Evolutionary conservation across 2,113 vertebrate genomes (phyloP).

Genomic region (Barbus barbus): DNA sequence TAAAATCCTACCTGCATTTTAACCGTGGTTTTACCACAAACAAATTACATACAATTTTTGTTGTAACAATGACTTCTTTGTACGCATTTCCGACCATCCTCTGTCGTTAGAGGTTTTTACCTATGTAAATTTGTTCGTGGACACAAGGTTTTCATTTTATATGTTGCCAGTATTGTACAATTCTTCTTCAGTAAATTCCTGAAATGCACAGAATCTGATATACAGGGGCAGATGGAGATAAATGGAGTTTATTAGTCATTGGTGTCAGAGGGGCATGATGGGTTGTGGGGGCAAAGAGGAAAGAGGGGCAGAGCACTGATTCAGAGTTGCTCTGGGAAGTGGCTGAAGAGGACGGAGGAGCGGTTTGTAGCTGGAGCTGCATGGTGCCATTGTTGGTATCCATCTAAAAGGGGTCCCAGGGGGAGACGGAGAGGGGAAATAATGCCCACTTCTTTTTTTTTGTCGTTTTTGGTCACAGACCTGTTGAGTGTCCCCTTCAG

Average conservation of each 20-base stretch:
- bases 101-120: no score
- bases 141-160: not conserved
- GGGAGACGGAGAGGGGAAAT: not conserved
- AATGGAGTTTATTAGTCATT: conserved; percentile 19
- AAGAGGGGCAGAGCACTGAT: not conserved
- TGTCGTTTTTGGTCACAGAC: not conserved
- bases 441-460: not conserved
- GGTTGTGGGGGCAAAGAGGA: not conserved
- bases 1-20: no score
- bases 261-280: conserved; percentile 8
- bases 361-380: not conserved
- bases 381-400: conserved; percentile 3
- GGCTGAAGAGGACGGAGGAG: not conserved
- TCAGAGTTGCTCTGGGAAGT: not conserved
- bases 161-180: not conserved
- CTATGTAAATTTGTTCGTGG: not conserved
- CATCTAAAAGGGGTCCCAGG: not conserved
- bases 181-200: not conserved
- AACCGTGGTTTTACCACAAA: no score
- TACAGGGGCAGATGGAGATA: not conserved
- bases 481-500: not conserved
- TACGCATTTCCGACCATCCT: no score
- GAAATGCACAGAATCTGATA: not conserved
- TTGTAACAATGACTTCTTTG: no score
- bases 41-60: no score